Evolutionary conservation across 2,888 invertebrate genomes (phyloP).

Genomic region (Congeria kusceri): DNA sequence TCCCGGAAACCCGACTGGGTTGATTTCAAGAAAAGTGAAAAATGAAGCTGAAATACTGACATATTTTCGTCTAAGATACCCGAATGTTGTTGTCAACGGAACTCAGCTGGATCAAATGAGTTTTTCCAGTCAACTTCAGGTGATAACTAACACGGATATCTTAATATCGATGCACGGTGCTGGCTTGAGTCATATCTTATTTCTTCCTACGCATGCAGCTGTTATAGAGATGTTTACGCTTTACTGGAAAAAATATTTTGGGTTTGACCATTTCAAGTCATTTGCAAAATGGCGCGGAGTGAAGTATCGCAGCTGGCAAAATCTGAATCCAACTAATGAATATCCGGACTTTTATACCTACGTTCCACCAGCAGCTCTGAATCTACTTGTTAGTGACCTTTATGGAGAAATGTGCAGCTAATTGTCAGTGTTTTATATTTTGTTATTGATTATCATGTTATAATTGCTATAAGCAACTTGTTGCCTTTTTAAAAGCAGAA

Average conservation of each 20-base stretch:
- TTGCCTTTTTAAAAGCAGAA: too few relatives aligned
- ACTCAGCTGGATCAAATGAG: conserved; percentile 80
- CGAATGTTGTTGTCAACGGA: conserved; percentile 70
- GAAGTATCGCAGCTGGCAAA: conserved; percentile 81
- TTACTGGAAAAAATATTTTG: conserved; percentile 68
- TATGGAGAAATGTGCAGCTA: conserved; percentile 36
- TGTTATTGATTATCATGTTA: too few relatives aligned
- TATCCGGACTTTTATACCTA: conserved; percentile 65
- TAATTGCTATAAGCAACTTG: too few relatives aligned
- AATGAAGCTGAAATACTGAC: conserved; percentile 83
- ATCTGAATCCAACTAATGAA: conserved; percentile 75
- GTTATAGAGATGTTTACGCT: conserved; percentile 83
- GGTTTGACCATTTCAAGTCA: conserved; percentile 77
- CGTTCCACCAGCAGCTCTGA: conserved; percentile 68
- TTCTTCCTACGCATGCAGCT: conserved; percentile 80
- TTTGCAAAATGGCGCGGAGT: conserved; percentile 82
- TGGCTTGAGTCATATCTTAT: conserved; percentile 82
- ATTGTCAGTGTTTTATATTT: too few relatives aligned
- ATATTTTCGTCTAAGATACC: conserved; percentile 65
- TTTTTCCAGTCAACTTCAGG: conserved; percentile 80
- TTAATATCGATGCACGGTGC: conserved; percentile 85
- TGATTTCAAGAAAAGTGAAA: conserved; percentile 80
- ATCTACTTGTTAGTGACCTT: conserved; percentile 19
- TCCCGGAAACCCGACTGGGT: conserved; percentile 81
- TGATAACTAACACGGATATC: conserved; percentile 80